Base-by-base conservation (phyloP, 2,797 vertebrate genomes). In the Todus mexicanus region DNA sequence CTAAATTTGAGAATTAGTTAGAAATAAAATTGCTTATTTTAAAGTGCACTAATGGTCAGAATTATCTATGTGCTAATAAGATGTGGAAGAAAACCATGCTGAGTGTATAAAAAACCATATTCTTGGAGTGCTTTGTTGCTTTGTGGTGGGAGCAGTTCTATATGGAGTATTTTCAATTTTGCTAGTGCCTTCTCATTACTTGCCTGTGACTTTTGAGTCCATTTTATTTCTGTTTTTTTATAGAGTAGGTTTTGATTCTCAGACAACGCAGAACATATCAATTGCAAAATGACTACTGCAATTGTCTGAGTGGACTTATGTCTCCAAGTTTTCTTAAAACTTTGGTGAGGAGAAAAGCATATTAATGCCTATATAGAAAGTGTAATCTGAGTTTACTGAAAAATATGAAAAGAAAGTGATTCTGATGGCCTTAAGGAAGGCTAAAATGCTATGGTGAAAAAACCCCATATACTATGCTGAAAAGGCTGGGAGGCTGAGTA, bases 11-110 rank as follows among this genome's bases (percentile, higher is more conserved):
- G 54, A 40, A 42, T 29, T 23, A 31, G 26, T 72, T 89, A n/a
- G 65, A 84, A 93, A 84, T 45, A 82, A 78, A 87, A 59, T 64
- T 0, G 2, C 60, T 64, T 57, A 35, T 90, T 93, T 92, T 74
- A 29, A 84, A 91, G 68, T 23, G 31, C 37, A 27, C 13, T 90
- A 92, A 82, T 73, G 64, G 68, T 91, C 93, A 88, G 90, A 87
- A 91, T 87, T 90, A 88, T 93, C 87, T 88, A 37, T 68, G 87
- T 64, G 70, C 85, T 96, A 92, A 95, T 76, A 93, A 93, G 74
- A 86, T 92, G 80, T 0, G 53, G 93, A 82, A 82, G 71, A 94
- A 94, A 91, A 87, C 88, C 91, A 89, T 82, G 64, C 75, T 82
- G 40, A 87, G 61, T 8, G 48, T 79, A 92, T 93, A 93, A 87